phyloP scores from a whole-genome alignment of 92 coral and sea anemone genomes.

The Zoanthus sociatus region DNA sequence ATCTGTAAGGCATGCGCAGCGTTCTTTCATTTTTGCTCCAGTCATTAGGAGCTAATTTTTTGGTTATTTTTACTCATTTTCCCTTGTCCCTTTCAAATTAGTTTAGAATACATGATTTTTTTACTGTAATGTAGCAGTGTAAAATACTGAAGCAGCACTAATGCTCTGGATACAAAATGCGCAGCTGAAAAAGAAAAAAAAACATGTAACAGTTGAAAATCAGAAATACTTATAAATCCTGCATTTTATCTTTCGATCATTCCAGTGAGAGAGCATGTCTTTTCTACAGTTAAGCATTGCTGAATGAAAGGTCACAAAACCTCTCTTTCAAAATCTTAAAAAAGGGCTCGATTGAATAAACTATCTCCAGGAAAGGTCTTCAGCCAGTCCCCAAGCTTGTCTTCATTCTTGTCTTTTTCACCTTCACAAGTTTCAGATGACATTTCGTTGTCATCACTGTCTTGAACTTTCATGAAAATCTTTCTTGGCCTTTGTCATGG shows the following conservation, averaged over 20 bases:
- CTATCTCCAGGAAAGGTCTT: conserved; percentile 29
- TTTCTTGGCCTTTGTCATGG: no score
- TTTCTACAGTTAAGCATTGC: conserved; percentile 41
- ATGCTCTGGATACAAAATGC: conserved; percentile 18
- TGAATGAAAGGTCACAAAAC: conserved; percentile 28
- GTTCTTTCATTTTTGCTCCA: no score
- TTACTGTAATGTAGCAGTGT: not conserved
- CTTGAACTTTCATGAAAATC: not conserved
- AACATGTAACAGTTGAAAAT: no score
- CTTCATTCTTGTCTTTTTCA: conserved; percentile 31
- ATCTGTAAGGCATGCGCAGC: no score
- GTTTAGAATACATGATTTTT: not conserved
- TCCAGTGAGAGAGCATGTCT: conserved; percentile 21
- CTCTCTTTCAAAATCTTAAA: conserved; percentile 27
- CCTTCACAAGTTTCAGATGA: not conserved
- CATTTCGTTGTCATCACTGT: conserved; percentile 30
- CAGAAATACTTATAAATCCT: no score
- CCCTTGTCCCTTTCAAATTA: not conserved
- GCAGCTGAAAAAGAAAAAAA: conserved; percentile 8
- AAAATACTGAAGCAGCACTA: conserved; percentile 44
- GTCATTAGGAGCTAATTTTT: no score
- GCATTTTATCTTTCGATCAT: not conserved
- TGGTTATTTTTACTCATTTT: no score
- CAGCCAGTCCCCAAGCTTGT: conserved; percentile 34
- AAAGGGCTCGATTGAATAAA: conserved; percentile 37